Evolutionary conservation across 2,797 vertebrate genomes (phyloP).

Genomic region (Anguilla obscura): DNA sequence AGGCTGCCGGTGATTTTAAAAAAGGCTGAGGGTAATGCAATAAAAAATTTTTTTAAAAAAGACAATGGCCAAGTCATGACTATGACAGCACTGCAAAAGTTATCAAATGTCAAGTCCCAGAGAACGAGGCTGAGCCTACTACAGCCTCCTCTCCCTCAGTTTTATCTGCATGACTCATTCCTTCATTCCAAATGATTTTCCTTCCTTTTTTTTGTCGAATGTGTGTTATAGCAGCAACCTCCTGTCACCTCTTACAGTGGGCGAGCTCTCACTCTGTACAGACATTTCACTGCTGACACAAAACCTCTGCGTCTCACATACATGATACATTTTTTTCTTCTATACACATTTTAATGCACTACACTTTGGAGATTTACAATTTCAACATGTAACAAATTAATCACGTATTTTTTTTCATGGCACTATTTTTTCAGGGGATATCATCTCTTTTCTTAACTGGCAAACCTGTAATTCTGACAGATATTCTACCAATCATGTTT

Average conservation of each 20-base stretch:
- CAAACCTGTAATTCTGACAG: slow-evolving; percentile 51
- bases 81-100: slow-evolving; percentile 43
- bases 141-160: slow-evolving; percentile 33
- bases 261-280: slow-evolving; percentile 30
- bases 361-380: slow-evolving; percentile 38
- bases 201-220: neutral
- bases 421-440: slow-evolving; percentile 27
- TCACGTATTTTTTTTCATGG: slow-evolving; percentile 22
- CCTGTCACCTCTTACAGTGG: slow-evolving; percentile 21
- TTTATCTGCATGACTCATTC: neutral
- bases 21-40: slow-evolving; percentile 58
- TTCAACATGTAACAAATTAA: slow-evolving; percentile 37
- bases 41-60: slow-evolving; percentile 31
- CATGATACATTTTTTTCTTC: slow-evolving; percentile 34
- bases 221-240: slow-evolving; percentile 26
- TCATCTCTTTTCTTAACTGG: neutral
- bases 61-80: slow-evolving; percentile 42
- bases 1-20: slow-evolving; percentile 79
- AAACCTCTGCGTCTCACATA: slow-evolving; percentile 44
- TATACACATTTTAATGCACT: slow-evolving; percentile 42
- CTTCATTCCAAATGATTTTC: slow-evolving; percentile 21
- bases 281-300: slow-evolving; percentile 24
- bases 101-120: slow-evolving; percentile 57
- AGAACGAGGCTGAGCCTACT: slow-evolving; percentile 49
- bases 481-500: slow-evolving; percentile 9